Evolutionary conservation across 2,888 invertebrate species (phyloP), one percentile per base, ranked within the genome.

Genomic region (Hypercompe scribonia): DNA sequence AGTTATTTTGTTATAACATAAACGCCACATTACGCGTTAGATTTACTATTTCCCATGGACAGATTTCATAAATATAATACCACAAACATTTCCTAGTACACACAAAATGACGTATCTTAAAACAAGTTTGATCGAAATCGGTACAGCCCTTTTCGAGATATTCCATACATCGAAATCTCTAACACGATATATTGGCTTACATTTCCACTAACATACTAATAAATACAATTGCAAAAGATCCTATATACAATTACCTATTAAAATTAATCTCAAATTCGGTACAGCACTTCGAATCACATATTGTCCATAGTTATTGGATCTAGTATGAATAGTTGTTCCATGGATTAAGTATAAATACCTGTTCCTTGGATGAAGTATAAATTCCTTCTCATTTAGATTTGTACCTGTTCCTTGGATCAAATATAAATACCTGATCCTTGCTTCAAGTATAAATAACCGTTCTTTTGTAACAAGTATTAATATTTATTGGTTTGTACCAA

Each of bases 221-320:
- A 73, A 68, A 73, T 69, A 69, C 68, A 73, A 73, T 69, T 73
- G 69, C 69, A 73, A 73, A 69, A 68, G 36, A 31, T 64, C 58
- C 68, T 73, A 69, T 73, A 42, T 69, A 73, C 69, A 68, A 68
- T 34, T 70, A 75, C 58, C 61, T 70, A 72, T 61, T 65, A 64
- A 76, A 73, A 67, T 67, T 64, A 80, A 81, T 79, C 79, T 83
- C 82, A 81, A 82, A 81, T 80, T 80, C 84, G 81, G 82, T 82
- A 81, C 68, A 68, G 64, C 73, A 70, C 31, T 31, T 72, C 72
- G 70, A 67, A 69, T 74, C 79, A 79, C 81, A 67, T 54, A 15
- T 34, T 65, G 13, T 54, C 70, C 50, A 58, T 46, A 33, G 36
- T 7, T 34, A 33, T 13, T 24, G 28, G 65, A 31, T 18, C 50